A percentile compares a stretch with the other conserved stretches of the same genome.
These are phyloP conservation scores for Ostrea edulis DNA, from an alignment of 1,140 invertebrate species.

Conservation along the genomic window DNA sequence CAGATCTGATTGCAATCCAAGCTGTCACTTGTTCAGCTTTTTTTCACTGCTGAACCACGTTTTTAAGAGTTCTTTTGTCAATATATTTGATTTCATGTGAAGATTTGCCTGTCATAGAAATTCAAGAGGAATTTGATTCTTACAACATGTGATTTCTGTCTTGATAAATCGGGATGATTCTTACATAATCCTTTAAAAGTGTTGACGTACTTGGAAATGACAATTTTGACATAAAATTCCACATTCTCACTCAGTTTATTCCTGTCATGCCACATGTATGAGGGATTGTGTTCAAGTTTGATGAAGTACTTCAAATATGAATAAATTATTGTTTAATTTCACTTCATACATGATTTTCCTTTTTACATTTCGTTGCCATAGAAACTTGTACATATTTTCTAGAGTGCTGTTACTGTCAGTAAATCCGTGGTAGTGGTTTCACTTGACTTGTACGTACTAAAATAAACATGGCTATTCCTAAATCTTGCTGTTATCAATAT, in stretches of 20 bases:
- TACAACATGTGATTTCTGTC: too few species aligned
- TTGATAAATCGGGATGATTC: too few species aligned
- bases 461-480: conserved; percentile 17
- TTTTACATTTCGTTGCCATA: conserved; percentile 24
- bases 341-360: neutral
- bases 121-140: too few species aligned
- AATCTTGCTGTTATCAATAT: neutral
- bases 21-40: neutral
- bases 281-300: conserved; percentile 29
- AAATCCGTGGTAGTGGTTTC: conserved; percentile 26
- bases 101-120: too few species aligned
- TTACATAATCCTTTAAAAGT: too few species aligned
- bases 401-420: conserved; percentile 27
- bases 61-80: too few species aligned
- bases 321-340: neutral
- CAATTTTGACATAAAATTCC: neutral
- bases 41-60: neutral
- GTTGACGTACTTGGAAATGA: too few species aligned
- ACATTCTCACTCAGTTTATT: too few species aligned
- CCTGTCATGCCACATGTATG: neutral
- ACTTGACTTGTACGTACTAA: conserved; percentile 11
- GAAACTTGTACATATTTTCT: conserved; percentile 26
- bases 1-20: neutral
- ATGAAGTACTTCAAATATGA: neutral
- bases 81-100: too few species aligned